These are phyloP conservation scores for Porites australiensis DNA, from an alignment of 64 coral and sea anemone species.

Conservation along the genomic window DNA sequence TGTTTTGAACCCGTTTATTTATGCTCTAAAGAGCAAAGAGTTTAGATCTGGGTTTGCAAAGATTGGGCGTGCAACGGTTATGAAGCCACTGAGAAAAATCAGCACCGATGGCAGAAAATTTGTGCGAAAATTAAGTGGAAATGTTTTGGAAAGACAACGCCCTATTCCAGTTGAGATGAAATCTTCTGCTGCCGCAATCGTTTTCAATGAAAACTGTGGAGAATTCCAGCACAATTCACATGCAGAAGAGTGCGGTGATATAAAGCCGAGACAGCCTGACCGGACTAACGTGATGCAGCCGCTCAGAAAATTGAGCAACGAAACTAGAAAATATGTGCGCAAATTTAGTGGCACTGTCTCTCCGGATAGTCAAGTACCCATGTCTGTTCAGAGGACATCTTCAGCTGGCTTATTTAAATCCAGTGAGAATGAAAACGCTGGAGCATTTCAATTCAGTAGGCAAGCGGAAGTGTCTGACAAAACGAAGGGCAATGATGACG, in stretches of 20 bases:
- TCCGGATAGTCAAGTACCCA: too few relatives aligned
- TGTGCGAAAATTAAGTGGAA: neutral
- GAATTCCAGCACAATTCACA: neutral
- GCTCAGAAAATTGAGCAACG: too few relatives aligned
- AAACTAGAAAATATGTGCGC: too few relatives aligned
- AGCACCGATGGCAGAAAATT: neutral
- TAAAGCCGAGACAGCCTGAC: neutral
- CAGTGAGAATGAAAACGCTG: too few relatives aligned
- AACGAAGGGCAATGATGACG: too few relatives aligned
- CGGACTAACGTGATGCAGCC: too few relatives aligned
- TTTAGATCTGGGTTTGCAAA: conserved; percentile 58
- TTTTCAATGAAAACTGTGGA: neutral
- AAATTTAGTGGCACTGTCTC: too few relatives aligned
- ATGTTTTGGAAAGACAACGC: neutral
- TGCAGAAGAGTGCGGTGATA: neutral
- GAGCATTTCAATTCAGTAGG: too few relatives aligned
- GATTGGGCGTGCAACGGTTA: neutral
- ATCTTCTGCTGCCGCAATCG: neutral
- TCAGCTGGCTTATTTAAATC: too few relatives aligned
- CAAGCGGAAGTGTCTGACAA: too few relatives aligned
- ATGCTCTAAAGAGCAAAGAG: conserved; percentile 73
- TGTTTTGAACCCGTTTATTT: conserved; percentile 89
- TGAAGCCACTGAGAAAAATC: neutral
- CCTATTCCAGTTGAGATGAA: neutral
- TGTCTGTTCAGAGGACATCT: too few relatives aligned